Base-by-base conservation (phyloP, 1,140 invertebrate species). In the Galleria mellonella region DNA sequence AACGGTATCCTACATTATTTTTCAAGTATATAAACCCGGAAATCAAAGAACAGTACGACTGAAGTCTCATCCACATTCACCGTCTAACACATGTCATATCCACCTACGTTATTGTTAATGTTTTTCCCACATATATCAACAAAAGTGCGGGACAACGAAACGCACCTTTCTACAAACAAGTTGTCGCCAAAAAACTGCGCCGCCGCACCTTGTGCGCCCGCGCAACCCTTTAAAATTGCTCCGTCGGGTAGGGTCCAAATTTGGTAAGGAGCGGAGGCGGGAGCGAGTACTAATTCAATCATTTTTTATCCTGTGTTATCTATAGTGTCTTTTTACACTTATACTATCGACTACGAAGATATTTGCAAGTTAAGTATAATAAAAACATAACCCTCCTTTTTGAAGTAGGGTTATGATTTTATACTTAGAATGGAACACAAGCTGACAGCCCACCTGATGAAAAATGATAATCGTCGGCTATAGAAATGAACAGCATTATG, bases 101-200 rank as follows among this genome's bases (percentile, higher is more conserved):
- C 30, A 30, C 15, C 36, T 47, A 17, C 33, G 7, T 13, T 38
- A 32, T 8, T 11, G 14, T 10, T 38, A 38, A 40, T 32, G 35
- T 6, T 38, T 29, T 57, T 57, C 50, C 40, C 51, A 58, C 41
- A 48, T 36, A 50, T n/a, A 23, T 29, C 47, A 47, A 43, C 46
- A 12, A 14, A 14, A 13, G 12, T n/a, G n/a, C n/a, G n/a, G 7
- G 9, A 29, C 13, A 32, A 33, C n/a, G 32, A 47, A 55, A 33
- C 9, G 32, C 50, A 55, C 57, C 57, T 60, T 58, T 50, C 55
- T 53, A 39, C 36, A 10, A 31, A 35, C 43, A 51, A 60, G 47
- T 56, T 58, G 60, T 62, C 48, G 37, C 36, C 48, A 52, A 49
- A 53, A 51, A 48, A 37, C 29, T 29, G 12, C 1, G 2, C 12